These are phyloP conservation scores for Spilosoma lubricipeda DNA, from an alignment of 2,888 invertebrate species.

Conservation along the genomic window DNA sequence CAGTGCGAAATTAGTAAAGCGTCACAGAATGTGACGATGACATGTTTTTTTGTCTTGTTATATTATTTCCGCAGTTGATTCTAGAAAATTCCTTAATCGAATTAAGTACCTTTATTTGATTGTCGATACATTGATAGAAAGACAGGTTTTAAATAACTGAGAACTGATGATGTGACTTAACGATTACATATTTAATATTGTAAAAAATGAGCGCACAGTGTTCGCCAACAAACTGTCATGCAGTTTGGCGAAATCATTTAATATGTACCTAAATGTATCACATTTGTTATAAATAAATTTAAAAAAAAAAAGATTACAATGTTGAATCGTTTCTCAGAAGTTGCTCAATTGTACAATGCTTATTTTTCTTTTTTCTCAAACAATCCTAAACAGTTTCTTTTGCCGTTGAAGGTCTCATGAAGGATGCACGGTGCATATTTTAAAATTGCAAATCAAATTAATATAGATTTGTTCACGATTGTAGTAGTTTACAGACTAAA, in stretches of 20 bases:
- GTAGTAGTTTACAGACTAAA: too few relatives aligned
- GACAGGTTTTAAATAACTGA: not conserved
- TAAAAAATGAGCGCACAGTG: too few relatives aligned
- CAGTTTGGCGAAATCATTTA: too few relatives aligned
- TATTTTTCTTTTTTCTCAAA: not conserved
- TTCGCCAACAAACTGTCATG: too few relatives aligned
- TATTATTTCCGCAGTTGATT: not conserved
- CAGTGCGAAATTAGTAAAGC: not conserved
- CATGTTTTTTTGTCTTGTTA: not conserved
- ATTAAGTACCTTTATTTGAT: not conserved
- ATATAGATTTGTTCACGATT: too few relatives aligned
- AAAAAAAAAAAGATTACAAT: not conserved
- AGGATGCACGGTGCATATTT: not conserved
- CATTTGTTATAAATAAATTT: too few relatives aligned
- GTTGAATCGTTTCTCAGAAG: not conserved
- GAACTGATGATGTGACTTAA: not conserved
- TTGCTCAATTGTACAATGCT: not conserved
- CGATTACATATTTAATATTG: too few relatives aligned
- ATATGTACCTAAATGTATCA: too few relatives aligned
- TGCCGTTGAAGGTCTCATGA: not conserved
- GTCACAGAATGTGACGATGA: slow-evolving; percentile 7
- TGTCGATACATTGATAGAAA: not conserved
- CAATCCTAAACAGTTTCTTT: not conserved
- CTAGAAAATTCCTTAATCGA: not conserved
- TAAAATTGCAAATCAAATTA: too few relatives aligned